These are phyloP conservation scores for Diachasmimorpha longicaudata DNA, from an alignment of 1,140 invertebrate genomes.

Conservation along the genomic window DNA sequence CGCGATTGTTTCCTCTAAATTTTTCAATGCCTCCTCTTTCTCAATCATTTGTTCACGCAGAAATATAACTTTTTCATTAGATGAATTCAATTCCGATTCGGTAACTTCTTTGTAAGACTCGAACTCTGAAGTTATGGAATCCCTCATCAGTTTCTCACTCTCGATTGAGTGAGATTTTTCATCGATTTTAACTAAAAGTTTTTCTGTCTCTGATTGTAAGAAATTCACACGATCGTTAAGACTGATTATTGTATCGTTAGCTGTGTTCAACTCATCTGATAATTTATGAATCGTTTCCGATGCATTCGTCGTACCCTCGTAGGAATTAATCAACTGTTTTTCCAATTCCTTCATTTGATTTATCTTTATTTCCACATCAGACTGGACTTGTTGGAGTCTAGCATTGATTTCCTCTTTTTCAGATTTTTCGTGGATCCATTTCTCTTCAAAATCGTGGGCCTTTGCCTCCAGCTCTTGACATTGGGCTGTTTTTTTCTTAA, in stretches of 20 bases:
- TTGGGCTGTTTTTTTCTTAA: constrained; percentile 73
- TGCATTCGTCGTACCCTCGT: background rate
- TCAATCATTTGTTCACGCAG: constrained; percentile 34
- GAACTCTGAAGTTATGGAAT: background rate
- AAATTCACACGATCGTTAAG: background rate
- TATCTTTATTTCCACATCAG: constrained; percentile 23
- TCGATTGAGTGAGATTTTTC: background rate
- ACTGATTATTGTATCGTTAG: background rate
- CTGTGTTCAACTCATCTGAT: background rate
- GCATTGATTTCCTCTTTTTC: constrained; percentile 49
- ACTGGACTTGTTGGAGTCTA: constrained; percentile 41
- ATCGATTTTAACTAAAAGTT: background rate
- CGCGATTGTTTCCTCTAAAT: background rate
- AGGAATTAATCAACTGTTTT: background rate
- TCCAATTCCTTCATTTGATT: constrained; percentile 9
- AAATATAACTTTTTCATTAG: constrained; percentile 30
- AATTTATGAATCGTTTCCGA: background rate
- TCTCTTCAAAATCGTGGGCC: constrained; percentile 44
- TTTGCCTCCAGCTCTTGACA: constrained; percentile 71
- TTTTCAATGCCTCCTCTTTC: constrained; percentile 32
- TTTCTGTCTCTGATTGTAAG: background rate
- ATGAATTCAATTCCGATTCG: constrained; percentile 25
- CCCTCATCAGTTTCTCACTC: background rate
- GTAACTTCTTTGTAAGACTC: background rate
- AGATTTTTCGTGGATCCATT: constrained; percentile 45